A percentile compares a stretch with the other conserved stretches of the same genome.
These are phyloP conservation scores for Eupeodes luniger DNA, from an alignment of 2,888 invertebrate species.

Conservation along the genomic window DNA sequence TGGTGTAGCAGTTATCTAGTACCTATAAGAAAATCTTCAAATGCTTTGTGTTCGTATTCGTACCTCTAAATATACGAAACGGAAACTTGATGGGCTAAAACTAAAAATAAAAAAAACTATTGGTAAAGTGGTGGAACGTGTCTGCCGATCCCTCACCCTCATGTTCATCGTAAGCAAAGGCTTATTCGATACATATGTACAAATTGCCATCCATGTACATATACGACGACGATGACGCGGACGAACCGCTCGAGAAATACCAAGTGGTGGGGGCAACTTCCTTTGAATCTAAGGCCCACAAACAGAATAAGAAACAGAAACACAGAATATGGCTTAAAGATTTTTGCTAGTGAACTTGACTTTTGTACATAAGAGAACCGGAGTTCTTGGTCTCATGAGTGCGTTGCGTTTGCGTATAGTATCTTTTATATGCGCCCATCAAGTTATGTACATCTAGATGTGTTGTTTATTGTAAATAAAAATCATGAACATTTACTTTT, in stretches of 20 bases:
- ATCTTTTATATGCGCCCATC: neutral
- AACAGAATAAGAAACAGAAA: too few relatives aligned
- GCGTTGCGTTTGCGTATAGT: neutral
- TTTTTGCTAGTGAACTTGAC: slow-evolving; percentile 71
- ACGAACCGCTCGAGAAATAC: neutral
- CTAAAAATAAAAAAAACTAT: slow-evolving; percentile 35
- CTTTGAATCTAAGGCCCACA: slow-evolving; percentile 53
- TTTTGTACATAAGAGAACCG: slow-evolving; percentile 51
- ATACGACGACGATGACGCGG: too few relatives aligned
- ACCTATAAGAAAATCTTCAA: slow-evolving; percentile 54
- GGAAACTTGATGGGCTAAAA: slow-evolving; percentile 61
- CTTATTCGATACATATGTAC: slow-evolving; percentile 52
- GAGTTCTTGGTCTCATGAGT: slow-evolving; percentile 13
- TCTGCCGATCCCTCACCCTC: slow-evolving; percentile 69
- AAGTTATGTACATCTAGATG: slow-evolving; percentile 2
- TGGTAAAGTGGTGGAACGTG: slow-evolving; percentile 72
- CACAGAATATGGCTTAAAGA: slow-evolving; percentile 62
- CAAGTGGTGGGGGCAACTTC: slow-evolving; percentile 59
- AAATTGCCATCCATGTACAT: slow-evolving; percentile 12
- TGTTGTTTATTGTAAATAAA: slow-evolving; percentile 33
- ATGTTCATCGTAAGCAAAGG: slow-evolving; percentile 64
- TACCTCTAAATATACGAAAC: slow-evolving; percentile 49
- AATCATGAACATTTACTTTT: neutral
- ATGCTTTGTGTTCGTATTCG: slow-evolving; percentile 23
- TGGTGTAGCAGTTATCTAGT: slow-evolving; percentile 35